Conservation (phyloP, 2,113 vertebrate genomes). For the Ictalurus furcatus region DNA sequence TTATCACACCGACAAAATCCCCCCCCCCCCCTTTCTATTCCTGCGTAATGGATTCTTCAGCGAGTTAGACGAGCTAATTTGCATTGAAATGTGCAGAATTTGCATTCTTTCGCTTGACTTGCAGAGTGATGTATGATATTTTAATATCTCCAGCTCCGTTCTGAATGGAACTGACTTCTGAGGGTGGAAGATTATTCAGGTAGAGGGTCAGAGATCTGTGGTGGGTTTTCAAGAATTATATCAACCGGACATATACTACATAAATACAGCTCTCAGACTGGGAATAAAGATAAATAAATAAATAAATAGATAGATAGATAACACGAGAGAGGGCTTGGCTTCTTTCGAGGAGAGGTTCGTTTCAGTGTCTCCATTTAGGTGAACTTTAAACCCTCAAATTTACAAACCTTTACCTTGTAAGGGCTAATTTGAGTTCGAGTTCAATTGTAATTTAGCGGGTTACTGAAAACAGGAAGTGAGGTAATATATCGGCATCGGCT, state of each 20-base stretch:
- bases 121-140: neutral
- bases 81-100: conserved; percentile 1
- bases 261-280: neutral
- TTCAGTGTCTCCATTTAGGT: neutral
- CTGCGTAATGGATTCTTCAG: neutral
- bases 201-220: too few relatives aligned
- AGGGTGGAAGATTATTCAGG: neutral
- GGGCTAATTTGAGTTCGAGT: neutral
- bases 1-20: neutral
- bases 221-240: neutral
- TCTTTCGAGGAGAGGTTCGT: neutral
- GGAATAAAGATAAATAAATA: neutral
- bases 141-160: neutral
- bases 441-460: neutral
- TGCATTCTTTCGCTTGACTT: neutral
- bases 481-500: neutral
- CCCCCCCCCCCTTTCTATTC: neutral
- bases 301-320: neutral
- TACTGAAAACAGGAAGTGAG: neutral
- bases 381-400: neutral
- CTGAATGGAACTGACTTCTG: neutral
- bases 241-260: neutral
- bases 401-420: neutral
- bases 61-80: neutral
- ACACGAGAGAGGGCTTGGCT: neutral